Evolutionary conservation across 2,113 vertebrate genomes (phyloP).

Genomic region (Tichodroma muraria): DNA sequence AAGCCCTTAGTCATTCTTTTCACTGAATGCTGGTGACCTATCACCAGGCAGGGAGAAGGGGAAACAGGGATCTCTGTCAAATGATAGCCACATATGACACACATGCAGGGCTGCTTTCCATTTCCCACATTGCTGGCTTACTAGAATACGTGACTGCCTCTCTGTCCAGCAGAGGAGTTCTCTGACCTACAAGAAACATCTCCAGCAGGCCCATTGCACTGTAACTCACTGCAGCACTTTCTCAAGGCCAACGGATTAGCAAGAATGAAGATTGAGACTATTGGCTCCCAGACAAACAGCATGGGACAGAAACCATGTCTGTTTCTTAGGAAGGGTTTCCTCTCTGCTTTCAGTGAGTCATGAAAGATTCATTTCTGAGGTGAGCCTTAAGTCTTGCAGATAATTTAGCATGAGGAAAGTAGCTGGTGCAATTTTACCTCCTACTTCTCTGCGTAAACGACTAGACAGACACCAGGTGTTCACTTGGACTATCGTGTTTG

Average conservation of each 20-base stretch:
- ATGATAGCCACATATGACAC: background rate
- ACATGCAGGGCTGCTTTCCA: background rate
- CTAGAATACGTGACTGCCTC: background rate
- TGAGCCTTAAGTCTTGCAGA: slow-evolving; percentile 5
- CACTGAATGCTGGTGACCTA: background rate
- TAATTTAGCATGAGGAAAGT: background rate
- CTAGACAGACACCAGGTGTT: background rate
- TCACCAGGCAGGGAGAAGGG: background rate
- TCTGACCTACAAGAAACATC: background rate
- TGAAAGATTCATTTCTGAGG: slow-evolving; percentile 29
- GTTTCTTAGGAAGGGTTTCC: background rate
- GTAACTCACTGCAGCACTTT: background rate
- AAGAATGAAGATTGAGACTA: background rate
- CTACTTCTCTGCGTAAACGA: background rate
- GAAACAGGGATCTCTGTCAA: background rate
- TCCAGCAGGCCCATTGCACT: background rate
- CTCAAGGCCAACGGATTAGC: background rate
- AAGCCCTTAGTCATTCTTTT: background rate
- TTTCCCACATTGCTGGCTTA: background rate
- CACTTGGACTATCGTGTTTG: background rate
- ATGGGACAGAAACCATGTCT: background rate
- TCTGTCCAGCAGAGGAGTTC: background rate
- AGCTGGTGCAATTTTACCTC: background rate
- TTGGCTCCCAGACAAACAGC: background rate
- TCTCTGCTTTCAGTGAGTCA: slow-evolving; percentile 28